Percentiles rank a stretch among this genome's conserved stretches.
Evolutionary conservation across 1,140 invertebrate genomes (phyloP).

Genomic region (Plectrocnemia conspersa): DNA sequence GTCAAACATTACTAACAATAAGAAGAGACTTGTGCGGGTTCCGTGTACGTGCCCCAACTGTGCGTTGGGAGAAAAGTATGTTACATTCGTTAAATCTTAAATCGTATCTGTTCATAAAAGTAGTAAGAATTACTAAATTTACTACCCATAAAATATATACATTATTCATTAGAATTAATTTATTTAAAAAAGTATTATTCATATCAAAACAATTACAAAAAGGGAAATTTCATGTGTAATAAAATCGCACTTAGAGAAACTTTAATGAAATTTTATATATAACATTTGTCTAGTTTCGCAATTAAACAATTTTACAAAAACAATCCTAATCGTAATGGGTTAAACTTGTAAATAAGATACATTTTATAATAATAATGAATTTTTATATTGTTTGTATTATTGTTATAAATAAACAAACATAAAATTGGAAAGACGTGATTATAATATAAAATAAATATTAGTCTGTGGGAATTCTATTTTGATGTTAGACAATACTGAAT

Average conservation of each 20-base stretch:
- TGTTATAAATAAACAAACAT: constrained; percentile 42
- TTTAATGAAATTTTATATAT: no score
- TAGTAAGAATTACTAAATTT: constrained; percentile 8
- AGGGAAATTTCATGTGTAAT: no score
- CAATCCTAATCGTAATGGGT: no score
- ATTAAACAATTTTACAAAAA: no score
- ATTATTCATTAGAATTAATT: no score
- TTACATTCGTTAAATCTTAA: constrained; percentile 7
- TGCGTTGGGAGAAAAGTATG: constrained; percentile 75
- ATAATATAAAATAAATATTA: neutral
- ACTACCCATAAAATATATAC: constrained; percentile 1
- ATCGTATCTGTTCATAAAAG: neutral
- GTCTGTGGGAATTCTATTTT: no score
- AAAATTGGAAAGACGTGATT: neutral
- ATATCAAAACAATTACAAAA: no score
- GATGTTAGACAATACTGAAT: no score
- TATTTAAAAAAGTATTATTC: no score
- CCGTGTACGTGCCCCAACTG: constrained; percentile 98
- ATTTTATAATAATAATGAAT: neutral
- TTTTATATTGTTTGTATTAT: constrained; percentile 38
- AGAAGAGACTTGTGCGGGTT: constrained; percentile 64
- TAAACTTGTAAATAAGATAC: no score
- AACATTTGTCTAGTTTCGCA: no score
- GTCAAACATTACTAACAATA: constrained; percentile 31
- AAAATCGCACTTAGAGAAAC: no score